Evolutionary conservation across 1,140 invertebrate genomes (phyloP).

Genomic region (Hetaerina americana): DNA sequence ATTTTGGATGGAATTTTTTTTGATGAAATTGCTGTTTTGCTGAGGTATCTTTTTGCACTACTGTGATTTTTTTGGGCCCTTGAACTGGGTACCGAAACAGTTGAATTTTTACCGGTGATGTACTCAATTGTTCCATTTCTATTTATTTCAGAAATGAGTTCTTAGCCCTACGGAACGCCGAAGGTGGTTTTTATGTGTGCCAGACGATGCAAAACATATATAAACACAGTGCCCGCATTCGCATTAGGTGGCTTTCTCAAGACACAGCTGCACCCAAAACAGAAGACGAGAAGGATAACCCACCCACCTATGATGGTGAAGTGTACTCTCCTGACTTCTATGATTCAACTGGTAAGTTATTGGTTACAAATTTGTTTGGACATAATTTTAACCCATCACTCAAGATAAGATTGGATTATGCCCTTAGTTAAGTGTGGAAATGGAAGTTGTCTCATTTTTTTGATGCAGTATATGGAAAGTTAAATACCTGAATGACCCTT

Average conservation of each 20-base stretch:
- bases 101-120: no score
- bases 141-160: constrained; percentile 64
- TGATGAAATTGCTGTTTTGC: no score
- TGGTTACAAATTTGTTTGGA: constrained; percentile 10
- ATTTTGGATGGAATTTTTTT: no score
- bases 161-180: constrained; percentile 75
- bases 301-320: constrained; percentile 44
- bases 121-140: constrained; percentile 19
- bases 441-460: no score
- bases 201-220: constrained; percentile 85
- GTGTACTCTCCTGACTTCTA: constrained; percentile 82
- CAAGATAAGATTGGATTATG: no score
- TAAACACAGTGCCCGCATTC: constrained; percentile 63
- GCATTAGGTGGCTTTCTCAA: constrained; percentile 79
- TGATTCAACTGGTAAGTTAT: constrained; percentile 61
- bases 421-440: no score
- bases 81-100: no score
- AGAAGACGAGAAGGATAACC: constrained; percentile 27
- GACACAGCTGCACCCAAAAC: constrained; percentile 37
- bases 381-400: no score
- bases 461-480: no score
- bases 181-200: constrained; percentile 81
- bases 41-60: no score
- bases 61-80: no score
- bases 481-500: no score